Evolutionary conservation across 2,888 invertebrate genomes (phyloP).

Genomic region (Acanthoscelides obtectus): DNA sequence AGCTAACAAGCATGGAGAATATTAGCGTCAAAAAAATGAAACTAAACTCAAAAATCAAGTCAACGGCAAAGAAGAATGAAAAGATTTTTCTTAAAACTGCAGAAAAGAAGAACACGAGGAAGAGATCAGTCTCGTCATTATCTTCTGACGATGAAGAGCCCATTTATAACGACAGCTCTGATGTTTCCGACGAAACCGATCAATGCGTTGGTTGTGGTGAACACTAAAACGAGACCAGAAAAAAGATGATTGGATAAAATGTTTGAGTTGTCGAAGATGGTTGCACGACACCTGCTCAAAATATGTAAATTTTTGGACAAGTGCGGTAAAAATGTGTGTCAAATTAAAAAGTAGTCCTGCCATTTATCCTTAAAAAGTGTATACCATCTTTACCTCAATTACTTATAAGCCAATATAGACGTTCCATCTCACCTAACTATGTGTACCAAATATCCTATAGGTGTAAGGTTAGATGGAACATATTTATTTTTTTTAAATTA

Average conservation of each 20-base stretch:
- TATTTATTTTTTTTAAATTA: no score
- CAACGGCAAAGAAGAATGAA: neutral
- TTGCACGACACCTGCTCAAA: slow-evolving; percentile 19
- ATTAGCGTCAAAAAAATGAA: neutral
- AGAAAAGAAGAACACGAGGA: neutral
- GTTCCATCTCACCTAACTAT: neutral
- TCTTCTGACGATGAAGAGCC: neutral
- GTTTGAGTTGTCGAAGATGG: slow-evolving; percentile 17
- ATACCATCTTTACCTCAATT: neutral
- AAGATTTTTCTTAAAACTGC: no score
- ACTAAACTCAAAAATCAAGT: neutral
- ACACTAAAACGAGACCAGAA: slow-evolving; percentile 16
- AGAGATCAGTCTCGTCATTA: neutral
- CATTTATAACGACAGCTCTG: neutral
- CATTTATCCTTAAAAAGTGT: neutral
- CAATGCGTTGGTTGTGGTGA: slow-evolving; percentile 19
- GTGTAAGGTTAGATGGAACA: neutral
- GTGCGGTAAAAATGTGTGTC: slow-evolving; percentile 9
- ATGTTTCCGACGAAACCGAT: slow-evolving; percentile 6
- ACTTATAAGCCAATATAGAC: neutral
- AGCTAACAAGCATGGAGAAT: neutral
- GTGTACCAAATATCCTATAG: neutral
- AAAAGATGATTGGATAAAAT: slow-evolving; percentile 22
- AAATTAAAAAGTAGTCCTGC: neutral
- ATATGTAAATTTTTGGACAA: slow-evolving; percentile 15